Evolutionary conservation across 2,797 vertebrate genomes (phyloP).

Genomic region (Cetoscarus ocellatus): DNA sequence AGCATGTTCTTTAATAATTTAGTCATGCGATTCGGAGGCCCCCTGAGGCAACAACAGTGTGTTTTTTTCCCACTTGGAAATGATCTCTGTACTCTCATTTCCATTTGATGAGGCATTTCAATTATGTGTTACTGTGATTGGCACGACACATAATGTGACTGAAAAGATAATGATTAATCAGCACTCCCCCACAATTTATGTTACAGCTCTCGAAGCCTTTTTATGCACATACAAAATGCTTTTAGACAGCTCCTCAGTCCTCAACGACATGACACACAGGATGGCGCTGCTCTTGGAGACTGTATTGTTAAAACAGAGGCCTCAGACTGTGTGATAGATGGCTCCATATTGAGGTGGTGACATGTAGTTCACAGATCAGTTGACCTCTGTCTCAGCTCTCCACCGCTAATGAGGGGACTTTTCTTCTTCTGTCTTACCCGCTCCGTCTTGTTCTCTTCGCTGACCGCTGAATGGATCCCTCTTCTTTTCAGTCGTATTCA

Average conservation of each 20-base stretch:
- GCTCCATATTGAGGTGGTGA: slow-evolving; percentile 60
- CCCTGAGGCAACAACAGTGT: background rate
- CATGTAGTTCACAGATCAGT: slow-evolving; percentile 63
- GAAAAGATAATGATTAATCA: slow-evolving; percentile 28
- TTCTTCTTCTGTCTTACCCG: slow-evolving; percentile 7
- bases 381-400: slow-evolving; percentile 57
- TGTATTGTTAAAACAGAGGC: background rate
- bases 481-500: background rate
- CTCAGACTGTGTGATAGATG: slow-evolving; percentile 49
- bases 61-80: background rate
- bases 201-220: background rate
- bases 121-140: slow-evolving; percentile 20
- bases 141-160: slow-evolving; percentile 13
- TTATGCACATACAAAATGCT: background rate
- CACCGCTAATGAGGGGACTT: slow-evolving; percentile 58
- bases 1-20: background rate
- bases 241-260: slow-evolving; percentile 1
- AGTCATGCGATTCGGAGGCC: background rate
- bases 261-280: background rate
- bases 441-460: background rate
- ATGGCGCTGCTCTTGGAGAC: slow-evolving; percentile 6
- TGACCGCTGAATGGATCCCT: slow-evolving; percentile 2
- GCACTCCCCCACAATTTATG: slow-evolving; percentile 5
- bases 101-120: slow-evolving; percentile 14
- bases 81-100: slow-evolving; percentile 12